Base-by-base conservation (phyloP, 92 coral and sea anemone genomes). In the Siderastrea radians region DNA sequence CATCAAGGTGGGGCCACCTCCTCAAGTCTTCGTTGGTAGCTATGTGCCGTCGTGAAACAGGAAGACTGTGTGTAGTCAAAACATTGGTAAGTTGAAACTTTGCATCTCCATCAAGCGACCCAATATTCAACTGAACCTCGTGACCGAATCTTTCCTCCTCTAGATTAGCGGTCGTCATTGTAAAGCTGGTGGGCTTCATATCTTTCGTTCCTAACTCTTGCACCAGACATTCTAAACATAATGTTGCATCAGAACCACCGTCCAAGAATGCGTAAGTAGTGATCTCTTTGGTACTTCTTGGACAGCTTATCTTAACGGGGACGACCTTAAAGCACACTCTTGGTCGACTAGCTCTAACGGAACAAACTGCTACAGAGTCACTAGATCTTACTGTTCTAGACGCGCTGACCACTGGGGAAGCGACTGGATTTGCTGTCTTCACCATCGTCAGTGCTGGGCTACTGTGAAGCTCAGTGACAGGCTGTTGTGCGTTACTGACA, bases 231-330 rank as follows among this genome's bases (percentile, higher is more conserved):
- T 79, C 71, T 5, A 93, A 84, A 87, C 93, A 93, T 50, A 95
- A 89, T 8, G 96, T 87, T 12, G 96, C 84, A 78, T 95, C 98
- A 14, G 95, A 92, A 1, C 97, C 95, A 71, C 95, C 85, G 85
- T 94, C 97, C 3, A 92, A 70, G 53, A 92, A 93, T 16, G 94
- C 96, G 43, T 85, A 81, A 1, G 95, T 95, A 10, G 80, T 76
- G 15, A 95, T 66, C 88, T 83, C 80, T 49, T 88, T 87, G 72
- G 65, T 80, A 43, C 96, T 73, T 47, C 84, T 72, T 1, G 47
- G 75, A 49, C 86, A 68, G 17, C 88, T 91, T 46, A 93, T 93
- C 74, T 83, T 91, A 19, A 93, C 95, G 11, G 96, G 98, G 19
- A 95, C 88, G 57, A 93, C 91, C 81, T 90, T 95, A 58, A 91